Evolutionary conservation across 2,888 invertebrate species (phyloP).

Genomic region (Ectemnius cavifrons): DNA sequence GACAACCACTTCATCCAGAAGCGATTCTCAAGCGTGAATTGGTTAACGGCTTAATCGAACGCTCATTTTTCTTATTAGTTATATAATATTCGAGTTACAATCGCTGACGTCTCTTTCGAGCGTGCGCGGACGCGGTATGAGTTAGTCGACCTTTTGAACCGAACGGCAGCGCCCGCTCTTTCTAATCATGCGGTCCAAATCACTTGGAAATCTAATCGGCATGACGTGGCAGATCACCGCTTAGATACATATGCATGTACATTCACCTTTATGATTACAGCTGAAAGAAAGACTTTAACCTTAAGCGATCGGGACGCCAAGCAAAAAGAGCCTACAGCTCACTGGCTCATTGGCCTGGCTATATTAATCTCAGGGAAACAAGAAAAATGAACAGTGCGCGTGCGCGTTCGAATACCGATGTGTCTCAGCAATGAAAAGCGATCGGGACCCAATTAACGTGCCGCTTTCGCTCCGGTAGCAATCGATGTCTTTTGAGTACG

Average conservation of each 20-base stretch:
- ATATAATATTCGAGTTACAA: neutral
- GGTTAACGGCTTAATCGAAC: conserved; percentile 27
- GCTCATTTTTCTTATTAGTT: conserved; percentile 11
- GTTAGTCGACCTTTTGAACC: conserved; percentile 9
- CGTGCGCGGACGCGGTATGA: neutral
- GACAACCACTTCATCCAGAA: neutral
- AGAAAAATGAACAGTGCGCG: neutral
- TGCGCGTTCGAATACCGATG: conserved; percentile 26
- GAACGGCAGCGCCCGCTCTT: conserved; percentile 14
- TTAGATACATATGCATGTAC: conserved; percentile 11
- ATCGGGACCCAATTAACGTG: conserved; percentile 36
- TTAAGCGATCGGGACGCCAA: conserved; percentile 21
- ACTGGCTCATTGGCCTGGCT: neutral
- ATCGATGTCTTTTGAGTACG: conserved; percentile 12
- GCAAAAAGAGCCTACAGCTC: conserved; percentile 9
- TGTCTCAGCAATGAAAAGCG: conserved; percentile 22
- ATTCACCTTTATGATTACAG: neutral
- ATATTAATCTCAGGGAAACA: conserved; percentile 5
- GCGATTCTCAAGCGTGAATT: conserved; percentile 13
- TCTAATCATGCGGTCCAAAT: conserved; percentile 26
- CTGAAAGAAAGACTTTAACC: neutral
- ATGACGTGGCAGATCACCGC: conserved; percentile 24
- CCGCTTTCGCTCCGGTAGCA: conserved; percentile 3
- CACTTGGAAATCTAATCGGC: conserved; percentile 22
- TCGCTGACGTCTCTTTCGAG: neutral